phyloP scores from a whole-genome alignment of 2,888 invertebrate species.

The Embidobia sp. region DNA sequence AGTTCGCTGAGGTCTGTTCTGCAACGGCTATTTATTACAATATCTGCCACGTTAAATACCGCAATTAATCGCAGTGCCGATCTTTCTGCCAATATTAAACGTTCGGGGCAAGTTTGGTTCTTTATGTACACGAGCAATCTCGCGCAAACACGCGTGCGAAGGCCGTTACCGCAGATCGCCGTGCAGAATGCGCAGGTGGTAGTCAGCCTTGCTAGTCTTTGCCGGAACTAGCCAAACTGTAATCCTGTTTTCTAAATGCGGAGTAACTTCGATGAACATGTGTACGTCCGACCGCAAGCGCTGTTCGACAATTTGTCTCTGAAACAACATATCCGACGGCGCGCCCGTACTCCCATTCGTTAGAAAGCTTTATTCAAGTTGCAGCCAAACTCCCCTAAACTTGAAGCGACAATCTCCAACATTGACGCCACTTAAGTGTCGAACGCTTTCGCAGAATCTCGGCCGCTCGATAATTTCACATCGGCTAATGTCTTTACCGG shows the following conservation, averaged over 20 bases:
- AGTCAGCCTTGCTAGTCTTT: constrained; percentile 54
- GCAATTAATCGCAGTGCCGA: constrained; percentile 45
- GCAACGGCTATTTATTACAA: constrained; percentile 50
- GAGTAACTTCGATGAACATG: constrained; percentile 75
- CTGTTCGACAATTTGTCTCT: constrained; percentile 76
- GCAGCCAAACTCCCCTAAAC: constrained; percentile 32
- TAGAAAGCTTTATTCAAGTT: constrained; percentile 52
- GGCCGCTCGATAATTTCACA: constrained; percentile 45
- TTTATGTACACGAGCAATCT: constrained; percentile 46
- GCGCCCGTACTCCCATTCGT: constrained; percentile 34
- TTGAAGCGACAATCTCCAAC: constrained; percentile 52
- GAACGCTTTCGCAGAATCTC: constrained; percentile 26
- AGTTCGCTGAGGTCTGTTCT: constrained; percentile 5
- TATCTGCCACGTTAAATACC: constrained; percentile 44
- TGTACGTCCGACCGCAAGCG: constrained; percentile 75
- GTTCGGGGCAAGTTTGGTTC: constrained; percentile 23
- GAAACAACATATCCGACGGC: constrained; percentile 60
- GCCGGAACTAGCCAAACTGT: constrained; percentile 71
- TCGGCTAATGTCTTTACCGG: constrained; percentile 42
- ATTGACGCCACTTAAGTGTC: constrained; percentile 52
- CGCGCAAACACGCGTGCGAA: constrained; percentile 23
- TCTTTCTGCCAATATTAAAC: constrained; percentile 48
- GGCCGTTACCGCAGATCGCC: constrained; percentile 44
- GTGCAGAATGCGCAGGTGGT: constrained; percentile 60
- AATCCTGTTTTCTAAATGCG: constrained; percentile 80